Conservation (phyloP, 2,797 vertebrate species). For the Podarcis siculus region DNA sequence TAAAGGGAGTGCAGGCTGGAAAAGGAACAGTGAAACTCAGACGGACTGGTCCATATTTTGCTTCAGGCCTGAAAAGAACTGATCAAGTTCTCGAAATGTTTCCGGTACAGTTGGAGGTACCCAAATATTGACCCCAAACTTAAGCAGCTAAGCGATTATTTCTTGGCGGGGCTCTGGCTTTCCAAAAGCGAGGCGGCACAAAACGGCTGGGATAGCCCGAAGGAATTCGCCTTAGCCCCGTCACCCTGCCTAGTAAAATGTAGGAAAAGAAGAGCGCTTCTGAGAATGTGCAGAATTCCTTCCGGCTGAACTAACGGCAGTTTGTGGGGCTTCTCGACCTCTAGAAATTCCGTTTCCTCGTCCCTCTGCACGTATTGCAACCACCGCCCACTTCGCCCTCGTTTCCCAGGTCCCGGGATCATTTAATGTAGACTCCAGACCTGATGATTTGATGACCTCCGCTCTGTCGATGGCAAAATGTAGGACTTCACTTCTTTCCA, state of each 20-base stretch:
- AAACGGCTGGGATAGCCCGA: neutral
- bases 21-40: neutral
- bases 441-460: too few species aligned
- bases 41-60: neutral
- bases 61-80: neutral
- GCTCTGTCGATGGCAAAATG: too few species aligned
- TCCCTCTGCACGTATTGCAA: too few species aligned
- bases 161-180: neutral
- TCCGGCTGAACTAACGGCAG: neutral
- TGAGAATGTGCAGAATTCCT: conserved; percentile 3
- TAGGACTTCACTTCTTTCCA: too few species aligned
- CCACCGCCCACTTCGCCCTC: too few species aligned
- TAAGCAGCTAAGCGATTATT: neutral
- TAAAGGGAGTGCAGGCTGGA: neutral
- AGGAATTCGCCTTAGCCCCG: neutral
- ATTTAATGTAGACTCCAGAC: too few species aligned
- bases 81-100: neutral
- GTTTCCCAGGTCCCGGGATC: too few species aligned
- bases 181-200: neutral
- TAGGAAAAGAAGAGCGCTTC: neutral
- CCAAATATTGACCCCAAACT: neutral
- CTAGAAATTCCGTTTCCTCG: too few species aligned
- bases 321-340: neutral
- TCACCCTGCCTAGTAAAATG: neutral
- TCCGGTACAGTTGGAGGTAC: neutral